Conservation (phyloP, 2,797 vertebrate species). For the Peromyscus nudipes region DNA sequence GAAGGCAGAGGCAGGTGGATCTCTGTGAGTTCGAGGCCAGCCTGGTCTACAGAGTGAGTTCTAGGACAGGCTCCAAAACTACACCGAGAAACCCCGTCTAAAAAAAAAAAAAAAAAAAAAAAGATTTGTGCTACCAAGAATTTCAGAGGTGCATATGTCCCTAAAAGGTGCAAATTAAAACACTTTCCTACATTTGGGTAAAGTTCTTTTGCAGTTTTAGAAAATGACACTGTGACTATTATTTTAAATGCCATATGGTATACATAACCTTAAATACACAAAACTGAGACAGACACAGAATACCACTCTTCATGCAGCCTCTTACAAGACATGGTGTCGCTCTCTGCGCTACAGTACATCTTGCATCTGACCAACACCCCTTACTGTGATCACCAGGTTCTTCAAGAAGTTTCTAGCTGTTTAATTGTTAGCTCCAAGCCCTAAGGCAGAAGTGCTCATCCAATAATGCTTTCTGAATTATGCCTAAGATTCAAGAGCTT, state of each 20-base stretch:
- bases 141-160: not conserved
- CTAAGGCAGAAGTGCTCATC: not conserved
- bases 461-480: not conserved
- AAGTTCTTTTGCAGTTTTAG: slow-evolving; percentile 17
- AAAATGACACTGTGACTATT: slow-evolving; percentile 9
- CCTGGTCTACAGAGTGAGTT: too few relatives aligned
- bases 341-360: slow-evolving; percentile 73
- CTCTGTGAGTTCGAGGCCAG: too few relatives aligned
- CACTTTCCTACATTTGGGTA: not conserved
- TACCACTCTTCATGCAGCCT: not conserved
- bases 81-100: too few relatives aligned
- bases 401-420: slow-evolving; percentile 77
- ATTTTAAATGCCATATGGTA: slow-evolving; percentile 10
- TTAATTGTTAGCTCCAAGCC: slow-evolving; percentile 72
- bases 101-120: too few relatives aligned
- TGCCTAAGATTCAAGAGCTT: not conserved
- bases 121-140: slow-evolving; percentile 1
- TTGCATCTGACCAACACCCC: slow-evolving; percentile 83
- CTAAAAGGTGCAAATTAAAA: slow-evolving; percentile 27
- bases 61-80: too few relatives aligned
- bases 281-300: not conserved
- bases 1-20: too few relatives aligned
- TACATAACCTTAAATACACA: not conserved
- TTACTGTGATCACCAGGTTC: slow-evolving; percentile 80
- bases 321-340: not conserved